Conservation (phyloP, 2,113 vertebrate species). For the Alces alces region DNA sequence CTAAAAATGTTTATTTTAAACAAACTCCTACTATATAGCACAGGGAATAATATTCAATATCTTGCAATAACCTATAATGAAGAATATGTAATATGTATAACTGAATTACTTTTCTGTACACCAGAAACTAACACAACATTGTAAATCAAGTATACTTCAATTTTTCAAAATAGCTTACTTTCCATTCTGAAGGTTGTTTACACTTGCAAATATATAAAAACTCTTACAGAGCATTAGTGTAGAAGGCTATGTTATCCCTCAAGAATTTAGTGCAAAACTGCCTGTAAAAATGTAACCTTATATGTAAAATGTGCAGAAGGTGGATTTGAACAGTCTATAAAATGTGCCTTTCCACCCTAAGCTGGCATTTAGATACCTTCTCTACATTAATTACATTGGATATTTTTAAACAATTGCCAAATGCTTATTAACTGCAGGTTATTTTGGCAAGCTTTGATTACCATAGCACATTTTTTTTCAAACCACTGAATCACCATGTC, state of each 20-base stretch:
- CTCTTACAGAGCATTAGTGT: not conserved
- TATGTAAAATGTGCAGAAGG: not conserved
- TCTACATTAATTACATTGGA: not conserved
- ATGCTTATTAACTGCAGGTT: not conserved
- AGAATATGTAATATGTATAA: not conserved
- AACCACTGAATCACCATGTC: not conserved
- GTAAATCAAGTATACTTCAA: not conserved
- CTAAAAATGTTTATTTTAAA: slow-evolving; percentile 20
- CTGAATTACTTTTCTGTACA: not conserved
- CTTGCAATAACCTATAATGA: not conserved
- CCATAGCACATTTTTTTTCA: not conserved
- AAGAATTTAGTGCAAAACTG: not conserved
- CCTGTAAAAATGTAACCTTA: not conserved
- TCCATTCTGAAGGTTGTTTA: not conserved
- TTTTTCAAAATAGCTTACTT: not conserved
- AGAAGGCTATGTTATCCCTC: not conserved
- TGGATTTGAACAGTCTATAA: not conserved
- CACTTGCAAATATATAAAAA: not conserved
- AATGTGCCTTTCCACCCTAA: not conserved
- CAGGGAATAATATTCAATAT: not conserved
- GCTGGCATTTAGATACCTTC: not conserved
- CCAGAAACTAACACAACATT: not conserved
- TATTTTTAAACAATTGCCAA: not conserved
- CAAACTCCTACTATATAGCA: not conserved
- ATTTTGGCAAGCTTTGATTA: not conserved